Base-by-base conservation (phyloP, 2,797 vertebrate species). In the Apogon hyalosoma region DNA sequence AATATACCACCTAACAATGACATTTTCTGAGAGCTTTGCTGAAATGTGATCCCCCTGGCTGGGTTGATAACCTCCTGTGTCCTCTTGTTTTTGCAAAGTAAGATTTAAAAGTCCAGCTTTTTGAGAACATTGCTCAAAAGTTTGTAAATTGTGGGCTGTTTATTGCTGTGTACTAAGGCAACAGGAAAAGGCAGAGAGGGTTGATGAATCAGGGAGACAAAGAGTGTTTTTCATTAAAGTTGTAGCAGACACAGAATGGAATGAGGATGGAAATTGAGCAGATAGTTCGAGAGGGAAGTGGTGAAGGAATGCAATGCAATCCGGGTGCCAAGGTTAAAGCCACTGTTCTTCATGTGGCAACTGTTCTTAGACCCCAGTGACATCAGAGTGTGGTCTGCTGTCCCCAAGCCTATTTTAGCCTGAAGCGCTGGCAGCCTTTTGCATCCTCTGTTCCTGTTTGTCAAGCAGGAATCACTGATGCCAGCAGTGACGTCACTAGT, bases 271-370 rank as follows among this genome's bases (percentile, higher is more conserved):
- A 47, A 75, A 67, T 75, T 2, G 16, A 50, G 43, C 57, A 53
- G 69, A 47, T 28, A 28, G 59, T 61, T 58, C 0, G 8, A 40
- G 43, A 68, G 45, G 60, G 78, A 69, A 69, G 63, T 50, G 10
- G 36, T 40, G 47, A 68, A 41, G 55, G 84, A 78, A 87, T 55
- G 77, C 54, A 73, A 81, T 87, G 63, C 75, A 55, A 80, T 64
- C 46, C 52, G 63, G 63, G 51, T 70, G 87, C 86, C 90, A 92
- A 88, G 86, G 85, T 88, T 89, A 89, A 90, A 91, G 75, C 86
- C 77, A 50, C 84, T 80, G 77, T 84, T 85, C 87, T 86, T 79
- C 76, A 60, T 80, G 73, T 77, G 65, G 80, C 90, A 91, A 88
- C 87, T 92, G 92, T 87, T 90, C 79, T 75, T 45, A 80, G 82